Evolutionary conservation across 2,888 invertebrate genomes (phyloP).

Genomic region (Sesia bembeciformis): DNA sequence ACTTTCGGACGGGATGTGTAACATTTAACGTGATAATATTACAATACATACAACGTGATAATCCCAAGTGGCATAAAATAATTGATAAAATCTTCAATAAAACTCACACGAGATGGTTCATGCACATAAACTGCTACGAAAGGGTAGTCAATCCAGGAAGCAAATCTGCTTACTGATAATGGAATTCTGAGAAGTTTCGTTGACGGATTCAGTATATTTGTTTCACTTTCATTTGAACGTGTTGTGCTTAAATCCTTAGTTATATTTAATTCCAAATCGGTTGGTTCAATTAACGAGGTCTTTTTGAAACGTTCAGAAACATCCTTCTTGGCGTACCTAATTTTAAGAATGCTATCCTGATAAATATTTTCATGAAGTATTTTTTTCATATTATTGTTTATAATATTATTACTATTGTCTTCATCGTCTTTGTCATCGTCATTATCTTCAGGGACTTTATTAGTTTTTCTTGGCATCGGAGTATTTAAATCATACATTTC

Average conservation of each 20-base stretch:
- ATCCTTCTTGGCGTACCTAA: not conserved
- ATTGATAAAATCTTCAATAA: too few relatives aligned
- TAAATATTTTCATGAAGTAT: not conserved
- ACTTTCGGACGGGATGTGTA: too few relatives aligned
- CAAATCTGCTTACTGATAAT: conserved; percentile 6
- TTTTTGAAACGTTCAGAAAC: too few relatives aligned
- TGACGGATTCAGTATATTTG: too few relatives aligned
- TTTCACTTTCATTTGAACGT: too few relatives aligned
- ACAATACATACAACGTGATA: too few relatives aligned
- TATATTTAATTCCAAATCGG: too few relatives aligned
- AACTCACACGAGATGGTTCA: conserved; percentile 46
- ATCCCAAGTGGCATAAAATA: too few relatives aligned
- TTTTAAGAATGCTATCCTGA: not conserved
- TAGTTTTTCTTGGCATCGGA: not conserved
- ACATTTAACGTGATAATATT: too few relatives aligned
- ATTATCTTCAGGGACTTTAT: not conserved
- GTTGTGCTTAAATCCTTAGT: too few relatives aligned
- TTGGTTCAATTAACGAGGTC: too few relatives aligned
- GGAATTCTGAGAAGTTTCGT: too few relatives aligned
- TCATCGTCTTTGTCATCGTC: not conserved
- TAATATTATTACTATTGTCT: not conserved
- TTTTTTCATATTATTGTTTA: not conserved
- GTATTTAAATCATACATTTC: conserved; percentile 44
- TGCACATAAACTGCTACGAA: conserved; percentile 51
- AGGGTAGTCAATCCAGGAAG: conserved; percentile 42